Evolutionary conservation across 37 sponge, comb jelly and placozoan species (phyloP).

Genomic region (Eunapius fragilis): DNA sequence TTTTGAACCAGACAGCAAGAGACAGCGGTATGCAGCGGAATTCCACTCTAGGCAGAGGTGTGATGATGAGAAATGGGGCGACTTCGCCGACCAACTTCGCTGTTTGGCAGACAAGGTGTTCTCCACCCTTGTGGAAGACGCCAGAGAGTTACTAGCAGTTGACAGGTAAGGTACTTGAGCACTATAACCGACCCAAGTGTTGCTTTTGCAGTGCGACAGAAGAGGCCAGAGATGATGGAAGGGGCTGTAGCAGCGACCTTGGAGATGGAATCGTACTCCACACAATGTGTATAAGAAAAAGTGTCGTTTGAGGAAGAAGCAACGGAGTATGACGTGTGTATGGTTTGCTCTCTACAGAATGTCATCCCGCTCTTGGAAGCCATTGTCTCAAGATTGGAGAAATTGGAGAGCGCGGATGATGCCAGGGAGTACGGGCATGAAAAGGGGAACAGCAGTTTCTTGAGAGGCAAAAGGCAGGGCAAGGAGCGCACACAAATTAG

Average conservation of each 20-base stretch:
- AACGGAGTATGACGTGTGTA: too few relatives aligned
- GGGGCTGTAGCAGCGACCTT: constrained; percentile 50
- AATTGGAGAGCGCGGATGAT: too few relatives aligned
- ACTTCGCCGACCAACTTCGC: neutral
- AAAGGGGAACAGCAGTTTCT: too few relatives aligned
- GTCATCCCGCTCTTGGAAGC: too few relatives aligned
- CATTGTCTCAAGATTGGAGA: too few relatives aligned
- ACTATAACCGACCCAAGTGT: constrained; percentile 16
- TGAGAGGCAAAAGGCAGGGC: too few relatives aligned
- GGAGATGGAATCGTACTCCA: constrained; percentile 55
- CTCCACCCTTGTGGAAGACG: constrained; percentile 7
- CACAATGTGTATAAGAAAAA: too few relatives aligned
- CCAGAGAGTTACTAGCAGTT: constrained; percentile 33
- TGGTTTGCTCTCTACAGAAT: too few relatives aligned
- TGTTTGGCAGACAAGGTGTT: constrained; percentile 18
- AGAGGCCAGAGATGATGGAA: constrained; percentile 32
- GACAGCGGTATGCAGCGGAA: neutral
- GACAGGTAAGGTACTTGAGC: constrained; percentile 7
- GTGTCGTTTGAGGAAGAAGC: too few relatives aligned
- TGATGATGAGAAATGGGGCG: constrained; percentile 1
- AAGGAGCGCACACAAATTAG: neutral
- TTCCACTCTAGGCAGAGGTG: neutral
- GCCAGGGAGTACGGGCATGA: too few relatives aligned
- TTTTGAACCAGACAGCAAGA: constrained; percentile 14
- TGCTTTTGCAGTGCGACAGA: constrained; percentile 40